phyloP scores from a whole-genome alignment of 2,888 invertebrate species.

The Dynastes grantii region DNA sequence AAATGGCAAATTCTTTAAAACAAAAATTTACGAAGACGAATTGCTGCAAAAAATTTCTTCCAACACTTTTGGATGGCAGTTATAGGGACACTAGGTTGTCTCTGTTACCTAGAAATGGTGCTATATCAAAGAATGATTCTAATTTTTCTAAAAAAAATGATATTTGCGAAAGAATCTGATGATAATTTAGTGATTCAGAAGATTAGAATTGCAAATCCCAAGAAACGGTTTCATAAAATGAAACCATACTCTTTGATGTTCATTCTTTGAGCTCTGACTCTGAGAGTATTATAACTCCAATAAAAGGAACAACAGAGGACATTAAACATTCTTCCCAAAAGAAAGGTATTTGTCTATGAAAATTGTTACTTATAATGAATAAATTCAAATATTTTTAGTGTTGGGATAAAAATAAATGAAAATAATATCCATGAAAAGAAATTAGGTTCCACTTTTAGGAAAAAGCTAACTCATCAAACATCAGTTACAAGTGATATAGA shows the following conservation, averaged over 20 bases:
- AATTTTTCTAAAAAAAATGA: slow-evolving; percentile 58
- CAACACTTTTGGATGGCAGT: slow-evolving; percentile 93
- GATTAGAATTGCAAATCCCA: slow-evolving; percentile 54
- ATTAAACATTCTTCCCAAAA: slow-evolving; percentile 70
- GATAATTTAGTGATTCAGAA: slow-evolving; percentile 63
- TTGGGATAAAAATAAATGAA: slow-evolving; percentile 19
- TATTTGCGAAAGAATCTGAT: slow-evolving; percentile 65
- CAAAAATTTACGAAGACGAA: slow-evolving; percentile 87
- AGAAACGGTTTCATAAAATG: slow-evolving; percentile 59
- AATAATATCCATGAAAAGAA: slow-evolving; percentile 39
- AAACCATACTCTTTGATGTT: slow-evolving; percentile 68
- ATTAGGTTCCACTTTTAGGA: slow-evolving; percentile 28
- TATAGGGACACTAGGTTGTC: slow-evolving; percentile 81
- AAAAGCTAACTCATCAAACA: slow-evolving; percentile 67
- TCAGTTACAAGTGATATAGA: slow-evolving; percentile 73
- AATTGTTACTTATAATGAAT: background rate
- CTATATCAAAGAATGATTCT: slow-evolving; percentile 62
- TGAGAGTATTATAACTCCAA: slow-evolving; percentile 79
- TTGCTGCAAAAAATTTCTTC: slow-evolving; percentile 95
- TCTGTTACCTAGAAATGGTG: slow-evolving; percentile 69
- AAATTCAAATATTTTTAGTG: slow-evolving; percentile 10
- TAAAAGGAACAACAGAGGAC: slow-evolving; percentile 71
- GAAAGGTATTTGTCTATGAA: slow-evolving; percentile 73
- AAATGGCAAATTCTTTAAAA: slow-evolving; percentile 74
- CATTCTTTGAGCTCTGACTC: slow-evolving; percentile 84